Evolutionary conservation across 2,888 invertebrate genomes (phyloP), one percentile per base, ranked within the genome.

Genomic region (Ametastegia equiseti): DNA sequence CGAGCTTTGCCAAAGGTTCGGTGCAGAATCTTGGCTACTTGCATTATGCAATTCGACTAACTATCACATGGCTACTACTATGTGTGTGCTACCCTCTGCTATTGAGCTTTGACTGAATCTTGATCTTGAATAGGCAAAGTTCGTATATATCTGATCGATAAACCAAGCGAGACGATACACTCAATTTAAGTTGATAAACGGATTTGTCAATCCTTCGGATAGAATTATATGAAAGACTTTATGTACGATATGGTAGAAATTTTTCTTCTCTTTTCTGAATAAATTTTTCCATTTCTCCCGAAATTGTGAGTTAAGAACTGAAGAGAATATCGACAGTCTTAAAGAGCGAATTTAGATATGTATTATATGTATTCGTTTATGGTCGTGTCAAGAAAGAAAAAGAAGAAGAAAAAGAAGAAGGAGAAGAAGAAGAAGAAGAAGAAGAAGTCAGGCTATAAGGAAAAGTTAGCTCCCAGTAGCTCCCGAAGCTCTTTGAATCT

Each of bases 391-490:
- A 75, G 78, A 50, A 57, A 57, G 73, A 75, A 63, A 60, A 65
- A 45, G 54, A 79, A 23, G 42, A 2, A 11, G 45, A 60, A 7
- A 15, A 45, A 67, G 4, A n/a, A 30, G 73, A n/a, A 33, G 63
- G 60, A n/a, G 71, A 77, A 69, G 71, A 71, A 13, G 73, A 81
- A 60, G 63, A 75, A 71, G 9, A n/a, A 30, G 73, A 33, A 83
- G 75, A 82, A 83, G 84, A 83, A 83, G 73, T 81, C 79, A 75
- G 60, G 50, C 63, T 67, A 71, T 69, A 45, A 42, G 67, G 71
- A 81, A 83, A 50, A 71, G 77, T 33, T 71, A 11, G 67, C 65
- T 73, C 73, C n/a, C 77, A 81, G 82, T 83, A 84, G 86, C 50
- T 54, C 67, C 33, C 69, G 45, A 42, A 23, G 69, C 30, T 78